Evolutionary conservation across 2,113 vertebrate species (phyloP).

Genomic region (Rostratula benghalensis): DNA sequence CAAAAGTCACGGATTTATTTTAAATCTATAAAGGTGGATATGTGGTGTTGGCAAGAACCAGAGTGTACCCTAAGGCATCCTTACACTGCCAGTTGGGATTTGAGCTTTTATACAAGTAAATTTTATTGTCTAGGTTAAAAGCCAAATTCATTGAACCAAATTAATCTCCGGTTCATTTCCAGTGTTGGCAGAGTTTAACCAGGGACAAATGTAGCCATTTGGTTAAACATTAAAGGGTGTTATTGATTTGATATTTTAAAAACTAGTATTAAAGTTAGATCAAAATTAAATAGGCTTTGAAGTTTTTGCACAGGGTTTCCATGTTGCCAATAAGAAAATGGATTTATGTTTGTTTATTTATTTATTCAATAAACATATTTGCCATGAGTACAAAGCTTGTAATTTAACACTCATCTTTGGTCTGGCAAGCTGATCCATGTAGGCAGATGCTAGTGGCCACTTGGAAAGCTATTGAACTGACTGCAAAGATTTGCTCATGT

Average conservation of each 20-base stretch:
- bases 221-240: slow-evolving; percentile 30
- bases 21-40: slow-evolving; percentile 18
- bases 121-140: slow-evolving; percentile 62
- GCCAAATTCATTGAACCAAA: slow-evolving; percentile 55
- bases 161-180: slow-evolving; percentile 56
- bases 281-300: neutral
- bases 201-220: slow-evolving; percentile 17
- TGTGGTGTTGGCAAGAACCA: slow-evolving; percentile 12
- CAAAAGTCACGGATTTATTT: slow-evolving; percentile 23
- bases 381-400: neutral
- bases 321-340: neutral
- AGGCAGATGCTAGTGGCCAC: neutral
- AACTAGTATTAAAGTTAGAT: neutral
- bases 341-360: neutral
- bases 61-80: slow-evolving; percentile 21
- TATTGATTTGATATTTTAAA: slow-evolving; percentile 3
- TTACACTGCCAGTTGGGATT: slow-evolving; percentile 9
- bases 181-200: slow-evolving; percentile 50
- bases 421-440: neutral
- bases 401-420: neutral
- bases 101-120: slow-evolving; percentile 47
- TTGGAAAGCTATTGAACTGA: neutral
- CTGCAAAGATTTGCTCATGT: neutral
- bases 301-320: neutral
- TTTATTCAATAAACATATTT: neutral